phyloP scores from a whole-genome alignment of 2,888 invertebrate species.

The Sceliomorpha sp. region DNA sequence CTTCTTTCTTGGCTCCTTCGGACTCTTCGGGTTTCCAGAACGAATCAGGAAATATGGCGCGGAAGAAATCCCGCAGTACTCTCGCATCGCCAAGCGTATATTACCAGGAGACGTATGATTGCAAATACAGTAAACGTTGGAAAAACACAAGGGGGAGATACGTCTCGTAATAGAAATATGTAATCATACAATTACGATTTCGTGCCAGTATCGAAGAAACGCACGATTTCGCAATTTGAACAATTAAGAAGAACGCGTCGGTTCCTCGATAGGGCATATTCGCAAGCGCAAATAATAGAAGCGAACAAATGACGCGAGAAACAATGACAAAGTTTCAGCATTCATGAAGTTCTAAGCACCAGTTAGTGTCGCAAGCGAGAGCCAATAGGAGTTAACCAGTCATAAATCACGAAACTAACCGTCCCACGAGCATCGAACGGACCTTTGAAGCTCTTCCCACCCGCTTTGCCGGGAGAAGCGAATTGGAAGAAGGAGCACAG shows the following conservation, averaged over 20 bases:
- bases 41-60: constrained; percentile 23
- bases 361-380: constrained; percentile 67
- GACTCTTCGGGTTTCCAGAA: constrained; percentile 26
- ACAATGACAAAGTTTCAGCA: too few species aligned
- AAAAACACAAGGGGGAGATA: neutral
- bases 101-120: constrained; percentile 15
- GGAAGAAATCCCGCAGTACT: constrained; percentile 22
- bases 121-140: neutral
- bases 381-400: constrained; percentile 66
- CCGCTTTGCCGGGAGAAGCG: constrained; percentile 16
- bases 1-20: constrained; percentile 36
- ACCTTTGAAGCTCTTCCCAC: constrained; percentile 45
- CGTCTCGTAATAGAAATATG: neutral
- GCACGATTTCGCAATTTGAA: too few species aligned
- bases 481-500: constrained; percentile 40
- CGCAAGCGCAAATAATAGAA: too few species aligned
- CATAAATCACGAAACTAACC: constrained; percentile 67
- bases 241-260: too few species aligned
- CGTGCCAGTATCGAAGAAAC: too few species aligned
- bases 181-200: too few species aligned
- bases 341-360: constrained; percentile 58
- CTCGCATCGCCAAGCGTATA: constrained; percentile 16
- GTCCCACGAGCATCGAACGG: constrained; percentile 61
- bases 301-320: too few species aligned
- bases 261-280: too few species aligned